A percentile compares a stretch with the other conserved stretches of the same genome.
Evolutionary conservation across 2,888 invertebrate species (phyloP).

Genomic region (Ectropis crepuscularia): DNA sequence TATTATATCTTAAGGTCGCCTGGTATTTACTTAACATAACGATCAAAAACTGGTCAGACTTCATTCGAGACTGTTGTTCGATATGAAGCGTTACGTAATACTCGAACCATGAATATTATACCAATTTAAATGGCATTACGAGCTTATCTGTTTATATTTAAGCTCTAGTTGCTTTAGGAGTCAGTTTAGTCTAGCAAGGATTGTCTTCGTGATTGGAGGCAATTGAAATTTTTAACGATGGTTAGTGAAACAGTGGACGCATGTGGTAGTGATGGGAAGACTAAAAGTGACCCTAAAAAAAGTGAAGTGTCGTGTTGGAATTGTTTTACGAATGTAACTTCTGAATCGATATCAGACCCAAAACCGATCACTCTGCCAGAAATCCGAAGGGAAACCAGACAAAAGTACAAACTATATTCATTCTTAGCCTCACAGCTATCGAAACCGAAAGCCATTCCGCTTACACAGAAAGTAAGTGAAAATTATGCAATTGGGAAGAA

Average conservation of each 20-base stretch:
- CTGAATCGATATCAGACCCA: conserved; percentile 46
- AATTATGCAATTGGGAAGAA: conserved; percentile 66
- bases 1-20: conserved; percentile 42
- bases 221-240: conserved; percentile 40
- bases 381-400: conserved; percentile 63
- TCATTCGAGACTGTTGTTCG: conserved; percentile 49
- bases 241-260: conserved; percentile 37
- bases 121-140: conserved; percentile 68
- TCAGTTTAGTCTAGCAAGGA: conserved; percentile 58
- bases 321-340: conserved; percentile 62
- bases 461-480: conserved; percentile 71
- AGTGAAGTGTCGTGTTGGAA: conserved; percentile 71
- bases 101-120: conserved; percentile 60
- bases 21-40: conserved; percentile 45
- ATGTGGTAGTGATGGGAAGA: conserved; percentile 48
- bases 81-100: conserved; percentile 58
- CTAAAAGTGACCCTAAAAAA: conserved; percentile 45
- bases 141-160: conserved; percentile 60
- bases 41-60: conserved; percentile 47
- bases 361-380: conserved; percentile 59
- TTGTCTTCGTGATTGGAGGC: conserved; percentile 35
- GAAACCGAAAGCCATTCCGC: conserved; percentile 66
- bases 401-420: conserved; percentile 69
- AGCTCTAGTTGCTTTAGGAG: conserved; percentile 49
- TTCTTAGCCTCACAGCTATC: conserved; percentile 68